phyloP scores from a whole-genome alignment of 2,113 vertebrate species.

The Jacana jacana region DNA sequence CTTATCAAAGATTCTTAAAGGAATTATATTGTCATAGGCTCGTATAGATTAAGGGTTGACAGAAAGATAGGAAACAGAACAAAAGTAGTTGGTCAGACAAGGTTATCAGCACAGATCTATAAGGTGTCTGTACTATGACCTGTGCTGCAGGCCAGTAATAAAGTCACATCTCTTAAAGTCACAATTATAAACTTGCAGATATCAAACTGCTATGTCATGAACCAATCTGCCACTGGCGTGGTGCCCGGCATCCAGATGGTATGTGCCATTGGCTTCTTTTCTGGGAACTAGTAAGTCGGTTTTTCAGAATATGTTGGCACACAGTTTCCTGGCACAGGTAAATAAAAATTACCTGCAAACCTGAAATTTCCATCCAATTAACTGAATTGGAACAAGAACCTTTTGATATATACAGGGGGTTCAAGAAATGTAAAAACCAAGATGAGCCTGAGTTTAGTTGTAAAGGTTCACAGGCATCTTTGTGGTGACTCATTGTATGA shows the following conservation, averaged over 20 bases:
- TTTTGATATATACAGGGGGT: background rate
- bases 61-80: background rate
- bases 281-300: background rate
- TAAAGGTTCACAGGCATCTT: background rate
- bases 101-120: accelerated
- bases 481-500: background rate
- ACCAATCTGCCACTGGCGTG: background rate
- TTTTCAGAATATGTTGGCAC: background rate
- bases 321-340: background rate
- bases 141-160: background rate
- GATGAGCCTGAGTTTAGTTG: background rate
- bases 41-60: background rate
- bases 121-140: background rate
- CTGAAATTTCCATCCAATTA: background rate
- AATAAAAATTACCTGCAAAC: background rate
- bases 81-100: background rate
- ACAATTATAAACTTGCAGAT: background rate
- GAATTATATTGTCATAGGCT: background rate
- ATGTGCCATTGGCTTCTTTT: background rate
- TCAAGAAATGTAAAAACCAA: background rate
- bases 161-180: background rate
- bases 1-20: background rate
- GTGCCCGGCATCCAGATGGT: background rate
- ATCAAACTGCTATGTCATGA: background rate
- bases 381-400: background rate